Base-by-base conservation (phyloP, 1,140 invertebrate species). In the Macrobrachium nipponense region DNA sequence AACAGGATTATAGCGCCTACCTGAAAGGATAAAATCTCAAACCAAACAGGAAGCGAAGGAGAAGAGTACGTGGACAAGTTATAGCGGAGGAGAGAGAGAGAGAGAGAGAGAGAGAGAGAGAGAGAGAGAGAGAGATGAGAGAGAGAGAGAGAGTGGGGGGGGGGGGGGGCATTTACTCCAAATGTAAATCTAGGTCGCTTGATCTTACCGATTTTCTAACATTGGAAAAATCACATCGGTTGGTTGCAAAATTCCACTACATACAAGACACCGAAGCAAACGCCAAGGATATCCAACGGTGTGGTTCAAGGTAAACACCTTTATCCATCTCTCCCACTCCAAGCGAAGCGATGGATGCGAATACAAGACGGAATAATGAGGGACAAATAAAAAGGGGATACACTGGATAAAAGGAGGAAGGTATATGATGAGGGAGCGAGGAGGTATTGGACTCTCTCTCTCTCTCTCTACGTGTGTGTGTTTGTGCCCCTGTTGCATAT, bases 401-500 rank as follows among this genome's bases (percentile, higher is more conserved):
- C 27, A 43, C 14, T 10, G 73, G 44, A 44, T 20, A 51, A 58
- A 15, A 51, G 44, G 73, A 15, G 72, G 27, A 43, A 44, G 73
- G 43, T 23, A 60, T 20, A 23, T 23, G 17, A 20, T 7, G 58
- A 61, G 23, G 51, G 51, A 7, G 75, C n/a, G 59, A 1, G 12
- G 6, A 23, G 51, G 59, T 59, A 58, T 17, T 11, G 73, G 8
- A 20, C 27, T 15, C n/a, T 62, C 27, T 60, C 15, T 60, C 20
- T n/a, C 23, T 59, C 59, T 58, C n/a, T 59, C 14, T 15, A 12
- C 43, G 43, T 36, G 66, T 36, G 66, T 68, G 66, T 36, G 20
- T 20, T 20, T 23, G 66, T 20, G 12, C 14, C 66, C 66, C 66
- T 68, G 66, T 68, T 68, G 66, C 66, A 68, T 68, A 68, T 68